phyloP scores from a whole-genome alignment of 2,797 vertebrate genomes.

The Cuniculus paca region DNA sequence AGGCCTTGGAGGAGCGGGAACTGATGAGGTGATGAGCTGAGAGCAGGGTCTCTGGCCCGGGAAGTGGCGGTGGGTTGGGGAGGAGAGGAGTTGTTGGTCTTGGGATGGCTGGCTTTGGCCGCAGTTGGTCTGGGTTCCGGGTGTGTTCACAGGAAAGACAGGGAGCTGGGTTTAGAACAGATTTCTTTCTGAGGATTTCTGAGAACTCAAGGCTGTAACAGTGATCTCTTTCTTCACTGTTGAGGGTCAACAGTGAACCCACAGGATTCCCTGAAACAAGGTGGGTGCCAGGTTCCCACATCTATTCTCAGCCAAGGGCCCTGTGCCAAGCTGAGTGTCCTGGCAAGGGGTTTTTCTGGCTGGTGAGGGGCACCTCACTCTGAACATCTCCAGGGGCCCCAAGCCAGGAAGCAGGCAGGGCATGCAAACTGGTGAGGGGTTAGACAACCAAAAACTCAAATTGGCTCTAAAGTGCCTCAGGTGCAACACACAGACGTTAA shows the following conservation, averaged over 20 bases:
- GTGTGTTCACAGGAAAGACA: not conserved
- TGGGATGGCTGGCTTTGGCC: not conserved
- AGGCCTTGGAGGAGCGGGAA: not conserved
- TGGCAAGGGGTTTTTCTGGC: not conserved
- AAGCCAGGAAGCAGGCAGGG: not conserved
- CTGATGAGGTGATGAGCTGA: not conserved
- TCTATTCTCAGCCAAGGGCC: not conserved
- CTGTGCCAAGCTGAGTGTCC: not conserved
- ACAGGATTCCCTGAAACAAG: not conserved
- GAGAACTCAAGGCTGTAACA: not conserved
- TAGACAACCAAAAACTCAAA: not conserved
- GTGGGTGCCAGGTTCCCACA: not conserved
- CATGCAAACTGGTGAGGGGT: not conserved
- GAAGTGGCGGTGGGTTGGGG: not conserved
- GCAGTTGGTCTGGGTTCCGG: not conserved
- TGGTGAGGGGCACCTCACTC: not conserved
- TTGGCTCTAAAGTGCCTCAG: not conserved
- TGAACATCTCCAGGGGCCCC: not conserved
- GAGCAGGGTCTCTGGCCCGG: not conserved
- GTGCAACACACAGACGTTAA: not conserved
- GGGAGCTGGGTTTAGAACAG: not conserved
- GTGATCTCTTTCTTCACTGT: not conserved
- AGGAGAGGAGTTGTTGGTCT: not conserved
- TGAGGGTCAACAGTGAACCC: not conserved
- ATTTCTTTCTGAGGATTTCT: not conserved